These are phyloP conservation scores for Drepana falcataria DNA, from an alignment of 2,888 invertebrate genomes.

Conservation along the genomic window DNA sequence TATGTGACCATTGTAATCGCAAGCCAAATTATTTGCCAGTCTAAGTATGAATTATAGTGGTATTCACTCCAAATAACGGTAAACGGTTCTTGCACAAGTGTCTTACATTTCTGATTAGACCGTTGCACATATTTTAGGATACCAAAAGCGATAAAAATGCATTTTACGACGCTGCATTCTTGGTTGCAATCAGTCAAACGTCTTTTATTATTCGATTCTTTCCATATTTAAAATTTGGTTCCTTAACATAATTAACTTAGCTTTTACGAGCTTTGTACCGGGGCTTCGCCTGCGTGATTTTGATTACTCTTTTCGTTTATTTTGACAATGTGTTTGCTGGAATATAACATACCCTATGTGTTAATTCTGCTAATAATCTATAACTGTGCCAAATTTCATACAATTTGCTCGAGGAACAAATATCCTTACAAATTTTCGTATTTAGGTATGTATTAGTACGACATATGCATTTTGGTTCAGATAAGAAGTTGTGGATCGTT, in stretches of 20 bases:
- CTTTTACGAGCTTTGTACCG: too few relatives aligned
- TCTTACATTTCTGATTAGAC: not conserved
- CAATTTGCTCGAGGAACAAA: too few relatives aligned
- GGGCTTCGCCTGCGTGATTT: too few relatives aligned
- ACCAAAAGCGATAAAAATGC: not conserved
- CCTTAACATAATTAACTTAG: not conserved
- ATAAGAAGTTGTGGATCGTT: too few relatives aligned
- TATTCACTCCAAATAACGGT: not conserved
- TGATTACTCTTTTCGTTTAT: too few relatives aligned
- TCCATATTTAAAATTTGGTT: not conserved
- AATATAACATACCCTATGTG: too few relatives aligned
- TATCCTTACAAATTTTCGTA: too few relatives aligned
- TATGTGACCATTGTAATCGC: constrained; percentile 28
- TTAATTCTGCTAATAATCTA: too few relatives aligned
- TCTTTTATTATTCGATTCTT: not conserved
- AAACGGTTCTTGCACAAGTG: not conserved
- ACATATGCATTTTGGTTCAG: too few relatives aligned
- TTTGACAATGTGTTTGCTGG: too few relatives aligned
- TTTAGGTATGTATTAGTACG: too few relatives aligned
- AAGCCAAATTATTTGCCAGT: constrained; percentile 10
- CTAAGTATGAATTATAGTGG: constrained; percentile 5
- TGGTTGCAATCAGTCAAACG: not conserved
- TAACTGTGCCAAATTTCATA: too few relatives aligned
- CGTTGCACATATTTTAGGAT: not conserved
- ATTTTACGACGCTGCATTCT: not conserved